phyloP scores from a whole-genome alignment of 2,113 vertebrate species.

The Stictonetta naevosa region DNA sequence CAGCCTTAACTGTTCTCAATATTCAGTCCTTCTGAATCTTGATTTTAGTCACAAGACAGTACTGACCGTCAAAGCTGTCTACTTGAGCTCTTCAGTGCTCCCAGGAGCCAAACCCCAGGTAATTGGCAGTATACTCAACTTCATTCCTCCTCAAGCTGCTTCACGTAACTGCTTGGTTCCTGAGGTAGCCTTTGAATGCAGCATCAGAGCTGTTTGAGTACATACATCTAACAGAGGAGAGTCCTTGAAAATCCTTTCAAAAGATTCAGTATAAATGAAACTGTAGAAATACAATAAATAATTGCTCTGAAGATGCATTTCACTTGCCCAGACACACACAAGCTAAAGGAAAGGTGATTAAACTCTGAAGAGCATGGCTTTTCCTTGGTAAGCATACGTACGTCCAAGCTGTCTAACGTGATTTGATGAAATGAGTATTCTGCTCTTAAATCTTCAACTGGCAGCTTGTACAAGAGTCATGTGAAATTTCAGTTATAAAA shows the following conservation, averaged over 20 bases:
- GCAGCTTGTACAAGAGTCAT: not conserved
- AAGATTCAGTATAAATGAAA: not conserved
- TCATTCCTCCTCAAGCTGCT: not conserved
- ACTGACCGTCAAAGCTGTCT: not conserved
- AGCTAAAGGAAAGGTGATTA: not conserved
- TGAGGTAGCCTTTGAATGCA: not conserved
- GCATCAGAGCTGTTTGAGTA: not conserved
- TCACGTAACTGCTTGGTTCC: not conserved
- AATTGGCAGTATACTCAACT: not conserved
- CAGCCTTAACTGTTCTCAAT: not conserved
- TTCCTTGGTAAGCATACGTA: accelerated
- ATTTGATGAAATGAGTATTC: not conserved
- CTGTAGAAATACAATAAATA: not conserved
- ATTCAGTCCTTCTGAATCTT: not conserved
- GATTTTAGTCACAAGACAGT: not conserved
- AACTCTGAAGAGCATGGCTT: accelerated
- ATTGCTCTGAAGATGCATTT: not conserved
- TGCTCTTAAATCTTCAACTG: not conserved
- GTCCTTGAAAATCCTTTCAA: not conserved
- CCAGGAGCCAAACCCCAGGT: not conserved
- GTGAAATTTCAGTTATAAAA: not conserved
- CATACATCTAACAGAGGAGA: not conserved
- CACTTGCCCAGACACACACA: not conserved
- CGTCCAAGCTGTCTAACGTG: not conserved
- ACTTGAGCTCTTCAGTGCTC: too few species aligned